Conservation (phyloP, 1,140 invertebrate genomes). For the Bombus impatiens region DNA sequence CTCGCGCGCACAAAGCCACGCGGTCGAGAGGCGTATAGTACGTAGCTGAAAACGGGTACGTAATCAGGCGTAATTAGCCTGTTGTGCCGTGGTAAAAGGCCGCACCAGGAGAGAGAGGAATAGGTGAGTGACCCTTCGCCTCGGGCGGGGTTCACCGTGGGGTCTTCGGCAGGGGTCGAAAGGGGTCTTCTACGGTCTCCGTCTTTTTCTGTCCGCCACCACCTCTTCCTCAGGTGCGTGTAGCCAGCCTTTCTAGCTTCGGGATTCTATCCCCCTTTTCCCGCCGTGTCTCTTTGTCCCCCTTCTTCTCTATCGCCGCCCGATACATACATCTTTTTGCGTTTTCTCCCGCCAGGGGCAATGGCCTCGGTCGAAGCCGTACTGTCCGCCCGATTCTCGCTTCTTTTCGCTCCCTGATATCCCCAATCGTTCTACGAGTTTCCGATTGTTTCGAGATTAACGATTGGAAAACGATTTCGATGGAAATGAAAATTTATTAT, state of each 20-base stretch:
- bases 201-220: conserved; percentile 50
- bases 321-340: conserved; percentile 62
- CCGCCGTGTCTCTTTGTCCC: conserved; percentile 61
- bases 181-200: conserved; percentile 58
- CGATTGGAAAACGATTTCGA: not conserved
- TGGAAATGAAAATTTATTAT: no score
- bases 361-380: conserved; percentile 40
- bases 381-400: not conserved
- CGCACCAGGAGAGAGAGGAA: conserved; percentile 61
- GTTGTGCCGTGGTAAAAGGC: conserved; percentile 70
- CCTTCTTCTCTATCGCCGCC: conserved; percentile 50
- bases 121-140: conserved; percentile 75
- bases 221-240: conserved; percentile 53
- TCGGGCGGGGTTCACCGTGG: conserved; percentile 71
- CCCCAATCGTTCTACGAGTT: not conserved
- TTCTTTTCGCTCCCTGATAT: not conserved
- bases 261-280: conserved; percentile 67
- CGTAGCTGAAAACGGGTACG: conserved; percentile 66
- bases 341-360: conserved; percentile 59
- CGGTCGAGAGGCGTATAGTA: conserved; percentile 23
- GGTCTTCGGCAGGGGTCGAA: conserved; percentile 68
- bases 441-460: not conserved
- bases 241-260: conserved; percentile 60
- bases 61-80: conserved; percentile 74
- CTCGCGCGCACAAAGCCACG: conserved; percentile 1